Evolutionary conservation across 2,797 vertebrate genomes (phyloP), one percentile per base, ranked within the genome.

Genomic region (Hoplostethus mediterraneus): DNA sequence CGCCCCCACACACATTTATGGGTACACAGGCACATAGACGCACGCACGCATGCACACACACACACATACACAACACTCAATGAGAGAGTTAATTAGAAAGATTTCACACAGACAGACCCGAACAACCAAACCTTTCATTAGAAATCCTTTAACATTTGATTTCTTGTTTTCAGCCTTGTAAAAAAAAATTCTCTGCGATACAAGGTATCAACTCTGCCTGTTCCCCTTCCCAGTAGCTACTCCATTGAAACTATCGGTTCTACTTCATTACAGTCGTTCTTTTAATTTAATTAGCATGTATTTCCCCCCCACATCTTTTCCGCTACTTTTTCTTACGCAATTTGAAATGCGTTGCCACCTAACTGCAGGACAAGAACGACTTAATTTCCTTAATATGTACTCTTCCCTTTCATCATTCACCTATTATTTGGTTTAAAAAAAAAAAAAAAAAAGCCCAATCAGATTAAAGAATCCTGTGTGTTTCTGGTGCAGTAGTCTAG

Each of bases 111-210:
- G 63, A 68, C 82, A 86, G 67, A 83, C 55, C 81, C 58, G 71
- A 87, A 91, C 85, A 89, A 89, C 54, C 77, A 64, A 85, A 84
- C 52, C 83, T 83, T 91, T 89, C 72, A 85, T 84, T 85, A 69
- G 63, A 63, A 60, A 72, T 5, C 68, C 67, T 74, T 70, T 65
- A 84, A 82, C 83, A 71, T 66, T 69, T 68, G 63, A 80, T 80
- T 89, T 80, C 64, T 79, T 87, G 81, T 90, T 88, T 84, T 28
- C 68, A 86, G 76, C 77, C 68, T 49, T 25, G 54, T 57, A 53
- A 77, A 40, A 62, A 53, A 77, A 40, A 62, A 47, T 21, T 21
- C 47, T 30, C 51, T 61, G 80, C 62, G 73, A 79, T 49, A 79
- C 33, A 74, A 83, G 67, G 62, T 75, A 52, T 54, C 74, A 73